These are phyloP conservation scores for Acanthurus leucopareius DNA, from an alignment of 2,797 vertebrate species.

Conservation along the genomic window DNA sequence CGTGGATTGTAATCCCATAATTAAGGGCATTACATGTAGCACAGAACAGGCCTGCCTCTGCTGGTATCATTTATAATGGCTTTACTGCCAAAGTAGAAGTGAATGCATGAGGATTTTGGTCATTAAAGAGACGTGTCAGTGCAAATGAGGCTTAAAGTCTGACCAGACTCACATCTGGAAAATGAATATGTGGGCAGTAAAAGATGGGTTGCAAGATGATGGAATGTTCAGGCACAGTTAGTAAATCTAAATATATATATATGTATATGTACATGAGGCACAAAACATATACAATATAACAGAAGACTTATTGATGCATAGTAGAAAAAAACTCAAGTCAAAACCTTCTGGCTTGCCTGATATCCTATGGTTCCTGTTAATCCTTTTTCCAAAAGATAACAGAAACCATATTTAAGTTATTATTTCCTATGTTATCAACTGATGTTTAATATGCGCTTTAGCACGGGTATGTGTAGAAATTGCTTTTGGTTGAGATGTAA, in stretches of 20 bases:
- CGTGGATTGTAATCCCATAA: slow-evolving; percentile 71
- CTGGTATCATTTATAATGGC: slow-evolving; percentile 43
- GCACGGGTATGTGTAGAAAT: slow-evolving; percentile 34
- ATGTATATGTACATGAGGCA: too few species aligned
- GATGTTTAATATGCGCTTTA: slow-evolving; percentile 30
- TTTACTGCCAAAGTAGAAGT: not conserved
- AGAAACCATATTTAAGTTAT: not conserved
- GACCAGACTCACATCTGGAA: slow-evolving; percentile 2
- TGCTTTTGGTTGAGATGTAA: slow-evolving; percentile 42
- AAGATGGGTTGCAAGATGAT: slow-evolving; percentile 5
- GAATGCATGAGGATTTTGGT: not conserved
- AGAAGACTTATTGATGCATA: too few species aligned
- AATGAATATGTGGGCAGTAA: slow-evolving; percentile 26
- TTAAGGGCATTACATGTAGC: slow-evolving; percentile 47
- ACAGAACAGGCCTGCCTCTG: slow-evolving; percentile 58
- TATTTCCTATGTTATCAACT: not conserved
- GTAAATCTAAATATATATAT: not conserved
- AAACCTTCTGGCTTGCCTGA: not conserved
- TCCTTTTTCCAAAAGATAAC: slow-evolving; percentile 3
- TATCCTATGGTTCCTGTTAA: not conserved
- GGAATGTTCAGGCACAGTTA: not conserved
- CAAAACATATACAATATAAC: too few species aligned
- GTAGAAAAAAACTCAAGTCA: not conserved
- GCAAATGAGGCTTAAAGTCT: slow-evolving; percentile 27
- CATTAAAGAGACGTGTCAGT: slow-evolving; percentile 16